Evolutionary conservation across 2,113 vertebrate genomes (phyloP), one percentile per base, ranked within the genome.

Genomic region (Paedocypris sp.): DNA sequence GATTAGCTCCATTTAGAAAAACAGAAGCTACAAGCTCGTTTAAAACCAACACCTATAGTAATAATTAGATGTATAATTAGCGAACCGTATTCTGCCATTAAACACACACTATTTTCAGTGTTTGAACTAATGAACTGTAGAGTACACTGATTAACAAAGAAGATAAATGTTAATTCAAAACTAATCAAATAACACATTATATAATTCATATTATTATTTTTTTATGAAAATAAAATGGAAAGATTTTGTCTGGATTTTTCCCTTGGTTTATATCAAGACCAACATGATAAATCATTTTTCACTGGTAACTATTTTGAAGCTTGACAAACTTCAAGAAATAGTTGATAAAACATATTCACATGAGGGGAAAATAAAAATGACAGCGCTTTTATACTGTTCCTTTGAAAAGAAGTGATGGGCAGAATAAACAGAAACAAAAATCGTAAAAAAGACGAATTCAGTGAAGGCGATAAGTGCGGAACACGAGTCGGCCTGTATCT

Each of bases 11-110:
- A 47, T 26, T 15, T 31, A 25, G n/a, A 47, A 43, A 11, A 26
- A 41, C 13, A 39, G 16, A 23, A 43, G 23, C 39, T 23, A 70
- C 70, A 45, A 74, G 71, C 64, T 70, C 74, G 64, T 63, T 47
- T n/a, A n/a, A n/a, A n/a, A n/a, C 50, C 50, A 62, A 64, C 68
- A 72, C 62, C 19, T 43, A 57, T 64, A 76, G 69, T 60, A 75
- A 75, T 74, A 77, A 72, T 66, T 73, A 54, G 54, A 76, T 58
- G 36, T 54, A 41, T 28, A 54, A 41, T 54, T 54, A 54, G 35
- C 13, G 23, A 13, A 54, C 11, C 41, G 58, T 53, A 50, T 28
- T 65, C 35, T 63, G 50, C 66, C 39, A 20, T 62, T 19, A 45
- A 57, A 59, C 59, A 50, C 60, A 72, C 64, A 71, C 60, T 26